Percentiles rank a stretch among this genome's conserved stretches.
Conservation (phyloP, 2,888 invertebrate species). For the Sphaerophoria rueppellii region DNA sequence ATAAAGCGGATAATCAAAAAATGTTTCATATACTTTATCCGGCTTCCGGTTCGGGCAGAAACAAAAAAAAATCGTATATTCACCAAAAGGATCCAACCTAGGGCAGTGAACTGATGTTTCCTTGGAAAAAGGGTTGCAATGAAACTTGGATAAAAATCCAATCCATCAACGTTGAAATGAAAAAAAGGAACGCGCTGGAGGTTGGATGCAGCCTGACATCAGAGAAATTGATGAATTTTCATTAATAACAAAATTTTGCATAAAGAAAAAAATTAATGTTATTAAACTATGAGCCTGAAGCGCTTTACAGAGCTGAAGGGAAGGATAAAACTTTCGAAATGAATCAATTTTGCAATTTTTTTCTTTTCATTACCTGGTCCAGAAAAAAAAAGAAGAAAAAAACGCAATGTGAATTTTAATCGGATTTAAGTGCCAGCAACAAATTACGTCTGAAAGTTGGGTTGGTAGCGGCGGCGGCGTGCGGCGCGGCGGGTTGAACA, state of each 20-base stretch:
- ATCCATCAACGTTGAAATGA: conserved; percentile 54
- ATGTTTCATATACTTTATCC: conserved; percentile 30
- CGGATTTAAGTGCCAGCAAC: conserved; percentile 48
- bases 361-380: conserved; percentile 25
- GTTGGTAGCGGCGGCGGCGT: too few species aligned
- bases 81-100: background rate
- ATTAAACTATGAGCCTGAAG: conserved; percentile 4
- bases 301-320: background rate
- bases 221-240: conserved; percentile 61
- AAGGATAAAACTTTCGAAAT: conserved; percentile 18
- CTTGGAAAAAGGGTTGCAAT: conserved; percentile 29
- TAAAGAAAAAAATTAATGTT: background rate
- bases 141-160: conserved; percentile 61
- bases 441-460: conserved; percentile 44
- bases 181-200: conserved; percentile 9
- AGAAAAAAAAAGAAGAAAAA: background rate
- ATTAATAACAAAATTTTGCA: conserved; percentile 32
- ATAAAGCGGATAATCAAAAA: conserved; percentile 60
- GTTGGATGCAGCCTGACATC: conserved; percentile 27
- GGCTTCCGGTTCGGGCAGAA: conserved; percentile 22
- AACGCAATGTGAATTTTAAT: conserved; percentile 25
- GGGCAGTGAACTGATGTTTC: conserved; percentile 48
- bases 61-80: background rate
- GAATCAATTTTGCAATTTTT: conserved; percentile 49
- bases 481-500: background rate